phyloP scores from a whole-genome alignment of 1,140 invertebrate genomes.

The Leptinotarsa lineolata region DNA sequence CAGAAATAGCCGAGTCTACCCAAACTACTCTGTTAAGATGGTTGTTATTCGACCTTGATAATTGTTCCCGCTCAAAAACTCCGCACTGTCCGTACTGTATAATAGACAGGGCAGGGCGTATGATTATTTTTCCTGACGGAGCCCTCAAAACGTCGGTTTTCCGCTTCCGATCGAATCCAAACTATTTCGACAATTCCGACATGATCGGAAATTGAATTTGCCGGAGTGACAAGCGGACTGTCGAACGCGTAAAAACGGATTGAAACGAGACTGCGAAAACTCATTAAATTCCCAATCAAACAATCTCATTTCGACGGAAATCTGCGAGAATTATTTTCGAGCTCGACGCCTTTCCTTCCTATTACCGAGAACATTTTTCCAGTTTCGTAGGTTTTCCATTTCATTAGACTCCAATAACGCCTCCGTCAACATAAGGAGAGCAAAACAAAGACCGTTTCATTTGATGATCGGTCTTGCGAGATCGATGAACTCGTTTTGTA shows the following conservation, averaged over 20 bases:
- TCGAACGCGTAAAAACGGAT: background rate
- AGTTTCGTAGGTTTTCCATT: conserved; percentile 12
- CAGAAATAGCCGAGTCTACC: too few relatives aligned
- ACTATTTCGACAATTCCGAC: background rate
- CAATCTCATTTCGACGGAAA: conserved; percentile 16
- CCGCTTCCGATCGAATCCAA: background rate
- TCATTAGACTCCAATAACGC: conserved; percentile 17
- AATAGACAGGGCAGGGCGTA: too few relatives aligned
- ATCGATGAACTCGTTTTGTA: too few relatives aligned
- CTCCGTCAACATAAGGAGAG: background rate
- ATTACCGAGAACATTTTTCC: conserved; percentile 16
- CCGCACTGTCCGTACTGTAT: too few relatives aligned
- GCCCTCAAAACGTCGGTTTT: background rate
- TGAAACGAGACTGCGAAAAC: conserved; percentile 2
- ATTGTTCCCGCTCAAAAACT: too few relatives aligned
- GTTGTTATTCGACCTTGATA: too few relatives aligned
- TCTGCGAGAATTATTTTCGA: background rate
- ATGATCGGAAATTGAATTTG: background rate
- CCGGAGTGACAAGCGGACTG: background rate
- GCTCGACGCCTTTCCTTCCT: conserved; percentile 7
- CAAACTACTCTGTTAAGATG: too few relatives aligned
- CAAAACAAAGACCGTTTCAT: background rate
- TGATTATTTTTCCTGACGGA: too few relatives aligned
- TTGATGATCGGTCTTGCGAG: too few relatives aligned
- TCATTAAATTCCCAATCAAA: conserved; percentile 21